These are phyloP conservation scores for Amblyraja radiata DNA, from an alignment of 2,797 vertebrate species.

Conservation along the genomic window DNA sequence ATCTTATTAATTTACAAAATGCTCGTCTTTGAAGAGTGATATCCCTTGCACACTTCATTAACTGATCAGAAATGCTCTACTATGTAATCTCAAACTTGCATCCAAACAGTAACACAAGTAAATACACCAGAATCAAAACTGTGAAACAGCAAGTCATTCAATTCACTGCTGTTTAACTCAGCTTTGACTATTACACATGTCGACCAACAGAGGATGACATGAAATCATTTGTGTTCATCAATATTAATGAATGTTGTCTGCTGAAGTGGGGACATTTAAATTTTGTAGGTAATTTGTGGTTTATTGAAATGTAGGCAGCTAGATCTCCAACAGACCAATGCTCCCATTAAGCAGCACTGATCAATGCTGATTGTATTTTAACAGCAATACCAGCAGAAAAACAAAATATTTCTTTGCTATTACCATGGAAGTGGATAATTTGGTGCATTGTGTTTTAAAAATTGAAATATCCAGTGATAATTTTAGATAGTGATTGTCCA, in stretches of 20 bases:
- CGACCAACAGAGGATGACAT: not conserved
- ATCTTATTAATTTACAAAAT: not conserved
- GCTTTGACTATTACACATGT: not conserved
- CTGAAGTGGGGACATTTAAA: not conserved
- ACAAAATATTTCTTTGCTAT: not conserved
- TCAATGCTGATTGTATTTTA: not conserved
- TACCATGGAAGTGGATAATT: not conserved
- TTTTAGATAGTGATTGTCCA: not conserved
- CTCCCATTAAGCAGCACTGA: not conserved
- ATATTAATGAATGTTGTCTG: not conserved
- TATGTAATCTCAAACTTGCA: not conserved
- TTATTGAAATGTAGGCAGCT: not conserved
- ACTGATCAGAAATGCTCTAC: not conserved
- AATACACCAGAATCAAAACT: not conserved
- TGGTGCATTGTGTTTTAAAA: not conserved
- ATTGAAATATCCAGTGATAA: not conserved
- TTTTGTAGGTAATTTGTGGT: not conserved
- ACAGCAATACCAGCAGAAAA: not conserved
- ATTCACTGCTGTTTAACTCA: not conserved
- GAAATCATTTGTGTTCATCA: not conserved
- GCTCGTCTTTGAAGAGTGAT: not conserved
- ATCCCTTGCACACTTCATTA: not conserved
- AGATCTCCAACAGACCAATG: not conserved
- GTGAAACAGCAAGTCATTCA: not conserved
- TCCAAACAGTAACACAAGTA: not conserved